Evolutionary conservation across 2,888 invertebrate species (phyloP).

Genomic region (Diarsia rubi): DNA sequence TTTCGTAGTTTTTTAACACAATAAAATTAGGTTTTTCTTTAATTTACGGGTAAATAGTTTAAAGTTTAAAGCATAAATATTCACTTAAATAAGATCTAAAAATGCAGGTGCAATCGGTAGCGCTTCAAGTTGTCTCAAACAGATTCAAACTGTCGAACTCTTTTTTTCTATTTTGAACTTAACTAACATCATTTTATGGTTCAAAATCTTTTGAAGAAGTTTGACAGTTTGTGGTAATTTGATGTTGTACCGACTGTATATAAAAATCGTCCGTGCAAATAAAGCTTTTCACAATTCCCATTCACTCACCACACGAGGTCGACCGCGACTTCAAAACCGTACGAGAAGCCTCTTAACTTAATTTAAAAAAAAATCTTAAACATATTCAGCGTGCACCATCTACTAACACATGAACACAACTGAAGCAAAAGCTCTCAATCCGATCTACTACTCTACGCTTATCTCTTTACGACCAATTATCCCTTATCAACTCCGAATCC

Average conservation of each 20-base stretch:
- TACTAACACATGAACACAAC: constrained; percentile 45
- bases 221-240: too few species aligned
- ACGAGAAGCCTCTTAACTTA: constrained; percentile 17
- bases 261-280: not conserved
- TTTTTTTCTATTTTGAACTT: too few species aligned
- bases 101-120: not conserved
- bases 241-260: too few species aligned
- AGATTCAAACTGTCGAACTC: too few species aligned
- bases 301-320: constrained; percentile 54
- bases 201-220: too few species aligned
- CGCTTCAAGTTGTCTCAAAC: too few species aligned
- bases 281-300: constrained; percentile 1
- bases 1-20: not conserved
- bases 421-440: constrained; percentile 37
- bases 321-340: constrained; percentile 20
- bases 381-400: constrained; percentile 53
- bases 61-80: not conserved
- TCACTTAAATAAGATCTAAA: not conserved
- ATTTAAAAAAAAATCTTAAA: constrained; percentile 29
- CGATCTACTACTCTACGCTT: constrained; percentile 17
- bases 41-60: not conserved
- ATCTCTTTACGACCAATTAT: constrained; percentile 42
- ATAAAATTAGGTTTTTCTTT: not conserved
- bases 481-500: constrained; percentile 26
- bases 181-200: too few species aligned